Evolutionary conservation across 2,888 invertebrate species (phyloP), one percentile per base, ranked within the genome.

Genomic region (Hydropsyche betteni): DNA sequence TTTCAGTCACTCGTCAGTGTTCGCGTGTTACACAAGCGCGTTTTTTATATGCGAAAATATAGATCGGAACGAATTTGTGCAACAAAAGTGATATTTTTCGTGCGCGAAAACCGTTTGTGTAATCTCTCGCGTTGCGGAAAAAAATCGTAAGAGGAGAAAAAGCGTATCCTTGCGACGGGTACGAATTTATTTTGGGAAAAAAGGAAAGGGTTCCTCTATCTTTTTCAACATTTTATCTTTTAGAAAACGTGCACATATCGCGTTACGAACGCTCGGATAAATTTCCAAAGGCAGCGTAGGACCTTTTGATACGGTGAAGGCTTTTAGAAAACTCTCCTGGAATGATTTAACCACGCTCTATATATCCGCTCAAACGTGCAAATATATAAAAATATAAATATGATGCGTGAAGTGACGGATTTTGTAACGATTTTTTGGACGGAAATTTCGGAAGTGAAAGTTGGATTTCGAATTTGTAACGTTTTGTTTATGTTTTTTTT

Each of bases 191-290:
- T 64, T 64, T 64, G 64, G 64, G 36, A 64, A 64, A 44, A 44
- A 44, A 7, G 36, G 33, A 53, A 53, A 53, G 53, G 53, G 52
- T 55, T 72, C 36, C 33, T 72, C 52, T 44, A 36, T 34, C 44
- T 61, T 58, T 58, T 58, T 38, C 58, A 34, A 50, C 58, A 55
- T 72, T 58, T 72, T 72, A 72, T 70, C 70, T 36, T 33, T 72
- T 24, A 33, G 72, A 14, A 58, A 72, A 61, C 72, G 58, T 72
- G 72, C 72, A 72, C 72, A 72, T 72, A 72, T 72, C 72, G 58
- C 55, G 58, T 72, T 72, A 72, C 72, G n/a, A 61, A 72, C 72
- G 72, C 72, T 72, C 61, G 58, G 61, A 72, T 72, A 72, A 72
- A 72, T 72, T 72, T 53, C 72, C 61, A 72, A 72, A 72, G 72